These are phyloP conservation scores for Sycophila texana DNA, from an alignment of 2,888 invertebrate genomes.

Conservation along the genomic window DNA sequence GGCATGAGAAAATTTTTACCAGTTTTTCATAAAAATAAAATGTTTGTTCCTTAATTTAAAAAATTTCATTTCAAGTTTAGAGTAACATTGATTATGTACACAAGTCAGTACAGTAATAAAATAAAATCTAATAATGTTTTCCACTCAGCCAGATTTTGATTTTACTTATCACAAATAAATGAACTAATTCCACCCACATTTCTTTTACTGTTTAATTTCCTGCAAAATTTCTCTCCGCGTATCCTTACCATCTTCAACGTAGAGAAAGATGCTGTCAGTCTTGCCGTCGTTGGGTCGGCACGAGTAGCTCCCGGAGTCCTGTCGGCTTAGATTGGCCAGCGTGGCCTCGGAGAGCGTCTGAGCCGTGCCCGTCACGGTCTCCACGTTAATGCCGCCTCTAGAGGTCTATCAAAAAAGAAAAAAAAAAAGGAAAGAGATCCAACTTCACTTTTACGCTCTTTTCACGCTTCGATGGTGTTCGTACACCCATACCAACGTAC, in stretches of 20 bases:
- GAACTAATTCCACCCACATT: too few relatives aligned
- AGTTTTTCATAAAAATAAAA: too few relatives aligned
- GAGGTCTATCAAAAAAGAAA: slow-evolving; percentile 69
- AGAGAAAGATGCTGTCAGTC: slow-evolving; percentile 79
- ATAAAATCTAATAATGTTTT: too few relatives aligned
- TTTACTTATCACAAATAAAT: too few relatives aligned
- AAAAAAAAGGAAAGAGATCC: not conserved
- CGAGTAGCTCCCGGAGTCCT: slow-evolving; percentile 81
- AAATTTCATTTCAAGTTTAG: too few relatives aligned
- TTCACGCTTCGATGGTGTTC: not conserved
- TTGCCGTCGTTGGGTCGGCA: slow-evolving; percentile 81
- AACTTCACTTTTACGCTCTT: not conserved
- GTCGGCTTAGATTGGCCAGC: slow-evolving; percentile 78
- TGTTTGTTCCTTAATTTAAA: too few relatives aligned
- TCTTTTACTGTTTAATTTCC: too few relatives aligned
- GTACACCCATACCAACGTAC: slow-evolving; percentile 63
- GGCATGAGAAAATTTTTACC: too few relatives aligned
- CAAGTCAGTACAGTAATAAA: too few relatives aligned
- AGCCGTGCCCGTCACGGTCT: slow-evolving; percentile 80
- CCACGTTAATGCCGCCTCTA: slow-evolving; percentile 80
- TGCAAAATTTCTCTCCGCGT: not conserved
- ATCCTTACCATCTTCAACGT: slow-evolving; percentile 80
- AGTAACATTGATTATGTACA: too few relatives aligned
- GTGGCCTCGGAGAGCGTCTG: slow-evolving; percentile 80
- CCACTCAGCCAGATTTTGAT: too few relatives aligned